These are phyloP conservation scores for Gadopsis bispinosus DNA, from an alignment of 2,797 vertebrate species.

Conservation along the genomic window DNA sequence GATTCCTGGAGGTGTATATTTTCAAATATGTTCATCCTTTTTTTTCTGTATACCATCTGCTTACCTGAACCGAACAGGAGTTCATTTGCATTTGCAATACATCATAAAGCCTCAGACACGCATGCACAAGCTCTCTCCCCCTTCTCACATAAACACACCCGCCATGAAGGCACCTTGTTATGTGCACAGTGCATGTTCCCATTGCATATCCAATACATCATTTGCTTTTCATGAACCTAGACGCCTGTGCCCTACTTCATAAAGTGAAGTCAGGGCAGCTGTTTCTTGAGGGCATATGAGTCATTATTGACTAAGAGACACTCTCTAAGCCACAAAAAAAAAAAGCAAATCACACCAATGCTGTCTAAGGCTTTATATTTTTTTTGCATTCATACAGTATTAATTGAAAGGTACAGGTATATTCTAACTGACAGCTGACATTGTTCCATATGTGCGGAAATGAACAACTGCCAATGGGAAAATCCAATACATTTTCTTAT, in stretches of 20 bases:
- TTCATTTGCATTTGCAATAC: conserved; percentile 69
- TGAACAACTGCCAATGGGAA: not conserved
- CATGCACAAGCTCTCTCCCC: not conserved
- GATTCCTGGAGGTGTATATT: conserved; percentile 28
- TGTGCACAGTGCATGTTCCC: conserved; percentile 61
- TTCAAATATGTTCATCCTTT: conserved; percentile 29
- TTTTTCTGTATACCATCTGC: conserved; percentile 56
- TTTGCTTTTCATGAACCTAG: conserved; percentile 56
- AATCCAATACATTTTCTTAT: conserved; percentile 38
- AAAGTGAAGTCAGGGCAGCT: conserved; percentile 57
- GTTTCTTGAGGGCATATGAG: conserved; percentile 59
- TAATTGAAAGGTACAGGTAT: conserved; percentile 27
- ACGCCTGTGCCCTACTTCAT: conserved; percentile 67
- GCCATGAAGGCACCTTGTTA: conserved; percentile 66
- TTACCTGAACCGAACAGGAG: conserved; percentile 63
- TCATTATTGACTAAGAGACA: conserved; percentile 67
- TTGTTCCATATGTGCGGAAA: not conserved
- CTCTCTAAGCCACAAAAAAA: conserved; percentile 25
- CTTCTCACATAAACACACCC: conserved; percentile 24
- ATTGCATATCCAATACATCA: conserved; percentile 68
- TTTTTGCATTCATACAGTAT: conserved; percentile 1
- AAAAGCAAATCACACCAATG: conserved; percentile 17
- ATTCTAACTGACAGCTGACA: conserved; percentile 22
- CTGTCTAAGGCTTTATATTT: not conserved
- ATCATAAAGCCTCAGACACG: conserved; percentile 41